Percentiles rank a stretch among this genome's conserved stretches.
These are phyloP conservation scores for Neoascia interrupta DNA, from an alignment of 2,888 invertebrate genomes.

Conservation along the genomic window DNA sequence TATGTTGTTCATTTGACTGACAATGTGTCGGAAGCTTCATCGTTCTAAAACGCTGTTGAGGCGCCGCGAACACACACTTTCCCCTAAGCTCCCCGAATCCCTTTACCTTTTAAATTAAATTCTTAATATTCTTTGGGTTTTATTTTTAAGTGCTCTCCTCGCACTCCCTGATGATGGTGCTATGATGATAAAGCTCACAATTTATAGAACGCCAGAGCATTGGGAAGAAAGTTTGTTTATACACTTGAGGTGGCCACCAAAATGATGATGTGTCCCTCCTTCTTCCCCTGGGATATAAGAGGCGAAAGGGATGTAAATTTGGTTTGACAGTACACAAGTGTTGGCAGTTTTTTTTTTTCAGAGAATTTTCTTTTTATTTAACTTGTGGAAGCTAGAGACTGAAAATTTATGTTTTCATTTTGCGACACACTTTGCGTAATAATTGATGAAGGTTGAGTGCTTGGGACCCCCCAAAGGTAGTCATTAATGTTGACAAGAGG, in stretches of 20 bases:
- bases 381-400: too few species aligned
- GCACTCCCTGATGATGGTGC: constrained; percentile 2
- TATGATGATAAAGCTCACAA: constrained; percentile 33
- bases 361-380: too few species aligned
- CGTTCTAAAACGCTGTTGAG: neutral
- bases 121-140: constrained; percentile 12
- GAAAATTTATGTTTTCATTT: too few species aligned
- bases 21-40: neutral
- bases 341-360: too few species aligned
- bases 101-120: neutral
- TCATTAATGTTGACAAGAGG: too few species aligned
- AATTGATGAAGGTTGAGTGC: too few species aligned
- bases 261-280: neutral
- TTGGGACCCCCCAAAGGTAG: too few species aligned
- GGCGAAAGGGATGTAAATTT: too few species aligned
- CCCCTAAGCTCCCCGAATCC: neutral
- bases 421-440: too few species aligned
- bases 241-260: neutral
- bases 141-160: constrained; percentile 23
- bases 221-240: constrained; percentile 27
- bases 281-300: neutral
- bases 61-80: neutral
- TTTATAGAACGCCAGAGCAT: constrained; percentile 27
- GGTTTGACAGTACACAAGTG: too few species aligned
- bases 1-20: constrained; percentile 19